Conservation (phyloP, 2,888 invertebrate genomes). For the Bellardia pandia region DNA sequence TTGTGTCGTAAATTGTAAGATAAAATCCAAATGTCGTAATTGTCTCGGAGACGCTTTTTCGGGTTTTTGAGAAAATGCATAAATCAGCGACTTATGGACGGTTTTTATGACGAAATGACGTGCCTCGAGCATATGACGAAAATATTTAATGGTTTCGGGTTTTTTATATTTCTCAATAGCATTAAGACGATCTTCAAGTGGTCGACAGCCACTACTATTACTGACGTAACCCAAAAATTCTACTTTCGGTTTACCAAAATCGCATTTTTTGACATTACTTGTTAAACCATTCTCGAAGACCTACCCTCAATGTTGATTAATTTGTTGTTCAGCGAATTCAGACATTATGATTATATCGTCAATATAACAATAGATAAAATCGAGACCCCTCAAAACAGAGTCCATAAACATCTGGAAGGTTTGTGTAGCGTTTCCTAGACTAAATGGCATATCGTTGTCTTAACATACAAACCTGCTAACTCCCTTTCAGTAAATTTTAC, state of each 20-base stretch:
- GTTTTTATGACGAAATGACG: constrained; percentile 72
- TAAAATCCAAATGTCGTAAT: constrained; percentile 45
- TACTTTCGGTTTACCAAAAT: constrained; percentile 2
- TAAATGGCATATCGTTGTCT: too few species aligned
- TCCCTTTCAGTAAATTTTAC: too few species aligned
- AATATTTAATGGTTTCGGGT: constrained; percentile 21
- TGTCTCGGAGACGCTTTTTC: constrained; percentile 73
- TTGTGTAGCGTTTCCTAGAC: not conserved
- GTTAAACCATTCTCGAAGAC: not conserved
- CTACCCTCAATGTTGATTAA: not conserved
- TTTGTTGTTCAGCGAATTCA: not conserved
- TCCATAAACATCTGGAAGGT: constrained; percentile 71
- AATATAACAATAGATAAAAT: constrained; percentile 24
- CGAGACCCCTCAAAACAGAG: constrained; percentile 38
- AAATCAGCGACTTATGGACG: constrained; percentile 73
- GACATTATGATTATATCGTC: constrained; percentile 37
- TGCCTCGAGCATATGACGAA: constrained; percentile 13
- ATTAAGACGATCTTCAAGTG: not conserved
- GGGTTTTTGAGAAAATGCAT: constrained; percentile 67
- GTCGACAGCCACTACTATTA: constrained; percentile 6
- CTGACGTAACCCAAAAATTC: constrained; percentile 9
- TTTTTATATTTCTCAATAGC: not conserved
- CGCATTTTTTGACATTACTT: constrained; percentile 9
- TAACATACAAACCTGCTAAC: too few species aligned
- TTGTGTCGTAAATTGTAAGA: constrained; percentile 49